These are phyloP conservation scores for Ectobius pallidus DNA, from an alignment of 2,888 invertebrate genomes.

Conservation along the genomic window DNA sequence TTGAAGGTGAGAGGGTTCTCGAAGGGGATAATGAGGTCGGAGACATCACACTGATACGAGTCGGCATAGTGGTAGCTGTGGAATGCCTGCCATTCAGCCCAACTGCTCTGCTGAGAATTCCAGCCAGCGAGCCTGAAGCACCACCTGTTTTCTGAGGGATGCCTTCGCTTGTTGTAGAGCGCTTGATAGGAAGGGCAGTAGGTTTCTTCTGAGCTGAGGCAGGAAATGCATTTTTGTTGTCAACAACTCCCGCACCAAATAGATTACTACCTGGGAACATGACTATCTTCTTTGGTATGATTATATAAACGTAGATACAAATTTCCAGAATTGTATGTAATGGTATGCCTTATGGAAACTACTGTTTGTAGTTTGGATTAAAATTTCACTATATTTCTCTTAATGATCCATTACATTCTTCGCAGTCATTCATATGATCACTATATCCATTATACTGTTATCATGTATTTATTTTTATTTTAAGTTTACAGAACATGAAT, in stretches of 20 bases:
- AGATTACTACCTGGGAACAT: slow-evolving; percentile 28
- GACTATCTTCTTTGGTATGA: no score
- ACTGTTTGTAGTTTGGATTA: no score
- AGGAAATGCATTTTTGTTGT: slow-evolving; percentile 15
- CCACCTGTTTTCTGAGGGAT: slow-evolving; percentile 15
- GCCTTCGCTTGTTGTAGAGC: slow-evolving; percentile 27
- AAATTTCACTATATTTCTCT: no score
- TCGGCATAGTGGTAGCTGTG: neutral
- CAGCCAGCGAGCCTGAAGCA: neutral
- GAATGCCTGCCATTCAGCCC: neutral
- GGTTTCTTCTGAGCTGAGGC: neutral
- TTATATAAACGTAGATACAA: no score
- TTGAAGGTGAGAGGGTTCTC: neutral
- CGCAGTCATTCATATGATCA: no score
- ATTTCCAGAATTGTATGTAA: no score
- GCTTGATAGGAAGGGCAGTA: slow-evolving; percentile 23
- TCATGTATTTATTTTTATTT: no score
- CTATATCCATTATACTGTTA: no score
- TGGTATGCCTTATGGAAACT: no score
- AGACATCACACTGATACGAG: neutral
- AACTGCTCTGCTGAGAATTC: neutral
- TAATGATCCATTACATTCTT: no score
- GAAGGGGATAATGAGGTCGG: slow-evolving; percentile 10
- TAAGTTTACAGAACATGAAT: no score
- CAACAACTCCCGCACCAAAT: slow-evolving; percentile 32